Conservation (phyloP, 2,888 invertebrate genomes). For the Drosophila atroscutellata region DNA sequence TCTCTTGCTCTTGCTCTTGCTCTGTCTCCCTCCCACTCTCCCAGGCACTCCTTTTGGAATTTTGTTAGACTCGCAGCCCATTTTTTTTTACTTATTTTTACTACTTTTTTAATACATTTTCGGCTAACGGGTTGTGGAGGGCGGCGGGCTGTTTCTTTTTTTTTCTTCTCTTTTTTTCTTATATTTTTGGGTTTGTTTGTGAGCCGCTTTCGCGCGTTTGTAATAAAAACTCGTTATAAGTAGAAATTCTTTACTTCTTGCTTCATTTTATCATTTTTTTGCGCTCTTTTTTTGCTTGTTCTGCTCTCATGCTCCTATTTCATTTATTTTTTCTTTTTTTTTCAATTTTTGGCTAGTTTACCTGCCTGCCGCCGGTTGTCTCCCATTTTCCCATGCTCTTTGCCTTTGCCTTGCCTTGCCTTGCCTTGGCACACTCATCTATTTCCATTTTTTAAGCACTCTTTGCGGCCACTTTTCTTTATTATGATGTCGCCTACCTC, state of each 20-base stretch:
- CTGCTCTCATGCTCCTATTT: conserved; percentile 22
- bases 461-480: conserved; percentile 80
- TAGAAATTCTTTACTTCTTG: conserved; percentile 75
- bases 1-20: conserved; percentile 42
- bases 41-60: conserved; percentile 62
- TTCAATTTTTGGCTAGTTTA: conserved; percentile 45
- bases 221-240: conserved; percentile 82
- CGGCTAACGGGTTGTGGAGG: conserved; percentile 43
- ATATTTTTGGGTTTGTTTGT: conserved; percentile 56
- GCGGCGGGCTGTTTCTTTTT: not conserved
- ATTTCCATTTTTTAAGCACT: conserved; percentile 80
- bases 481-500: conserved; percentile 64
- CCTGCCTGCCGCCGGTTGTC: conserved; percentile 30
- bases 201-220: conserved; percentile 77
- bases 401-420: conserved; percentile 26
- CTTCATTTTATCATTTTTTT: conserved; percentile 13
- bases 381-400: not conserved
- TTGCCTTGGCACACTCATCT: conserved; percentile 64
- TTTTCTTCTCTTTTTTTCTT: conserved; percentile 4
- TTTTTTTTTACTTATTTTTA: conserved; percentile 71
- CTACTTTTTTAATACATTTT: conserved; percentile 77
- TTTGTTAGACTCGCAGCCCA: conserved; percentile 55
- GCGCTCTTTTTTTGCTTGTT: conserved; percentile 17
- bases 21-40: not conserved
- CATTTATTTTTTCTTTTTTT: conserved; percentile 1